phyloP scores from a whole-genome alignment of 2,113 vertebrate genomes.

The Epinephelus cyanopodus region DNA sequence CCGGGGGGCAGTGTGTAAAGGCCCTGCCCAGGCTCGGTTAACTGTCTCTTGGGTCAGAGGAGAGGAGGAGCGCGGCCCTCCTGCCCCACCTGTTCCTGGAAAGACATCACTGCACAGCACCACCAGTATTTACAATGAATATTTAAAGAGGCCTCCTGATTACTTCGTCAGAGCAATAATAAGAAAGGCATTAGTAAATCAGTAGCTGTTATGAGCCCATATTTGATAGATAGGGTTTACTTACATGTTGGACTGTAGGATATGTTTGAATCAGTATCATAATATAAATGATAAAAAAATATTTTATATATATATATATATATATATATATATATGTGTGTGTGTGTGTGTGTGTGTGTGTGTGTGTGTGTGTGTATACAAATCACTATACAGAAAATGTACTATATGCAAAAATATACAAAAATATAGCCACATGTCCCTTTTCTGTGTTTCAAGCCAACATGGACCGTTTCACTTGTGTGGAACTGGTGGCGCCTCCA shows the following conservation, averaged over 20 bases:
- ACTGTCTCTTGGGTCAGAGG: constrained; percentile 34
- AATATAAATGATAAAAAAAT: neutral
- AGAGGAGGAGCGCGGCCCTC: constrained; percentile 41
- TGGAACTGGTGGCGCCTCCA: no score
- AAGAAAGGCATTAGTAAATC: constrained; percentile 25
- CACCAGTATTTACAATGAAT: constrained; percentile 62
- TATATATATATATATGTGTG: no score
- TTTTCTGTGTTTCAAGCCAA: no score
- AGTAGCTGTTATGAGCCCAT: constrained; percentile 7
- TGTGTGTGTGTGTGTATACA: neutral
- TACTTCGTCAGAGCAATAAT: constrained; percentile 25
- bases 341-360: neutral
- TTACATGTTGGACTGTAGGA: neutral
- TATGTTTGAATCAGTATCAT: neutral
- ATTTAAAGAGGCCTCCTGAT: constrained; percentile 61
- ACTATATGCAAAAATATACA: neutral
- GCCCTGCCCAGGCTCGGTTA: constrained; percentile 28
- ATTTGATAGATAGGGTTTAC: neutral
- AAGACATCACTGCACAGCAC: constrained; percentile 61
- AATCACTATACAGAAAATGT: neutral
- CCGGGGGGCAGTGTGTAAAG: constrained; percentile 30
- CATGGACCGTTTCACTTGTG: no score
- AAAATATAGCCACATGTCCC: no score
- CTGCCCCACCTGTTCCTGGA: constrained; percentile 72
- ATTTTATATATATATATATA: no score